Evolutionary conservation across 2,888 invertebrate genomes (phyloP).

Genomic region (Apocheima hispidaria): DNA sequence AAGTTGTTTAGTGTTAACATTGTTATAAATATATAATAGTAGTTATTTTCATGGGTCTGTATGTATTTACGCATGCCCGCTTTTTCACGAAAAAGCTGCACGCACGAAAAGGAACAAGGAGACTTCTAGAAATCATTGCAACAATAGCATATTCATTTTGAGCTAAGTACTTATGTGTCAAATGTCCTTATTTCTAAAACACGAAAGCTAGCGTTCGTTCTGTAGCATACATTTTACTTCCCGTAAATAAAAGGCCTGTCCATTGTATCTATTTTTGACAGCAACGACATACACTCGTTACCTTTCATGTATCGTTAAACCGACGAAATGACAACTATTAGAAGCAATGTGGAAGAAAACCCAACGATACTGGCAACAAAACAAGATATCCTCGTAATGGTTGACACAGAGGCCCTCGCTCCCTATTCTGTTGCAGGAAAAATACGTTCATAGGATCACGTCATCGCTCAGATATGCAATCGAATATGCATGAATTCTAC

Average conservation of each 20-base stretch:
- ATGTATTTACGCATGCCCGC: too few species aligned
- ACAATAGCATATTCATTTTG: too few species aligned
- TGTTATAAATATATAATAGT: too few species aligned
- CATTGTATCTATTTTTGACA: slow-evolving; percentile 3
- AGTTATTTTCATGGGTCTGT: too few species aligned
- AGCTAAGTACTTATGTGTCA: too few species aligned
- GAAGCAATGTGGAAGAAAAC: slow-evolving; percentile 13
- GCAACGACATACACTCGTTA: background rate
- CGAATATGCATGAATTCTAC: slow-evolving; percentile 6
- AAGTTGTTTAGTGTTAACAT: too few species aligned
- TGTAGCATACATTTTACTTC: too few species aligned
- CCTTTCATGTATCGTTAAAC: slow-evolving; percentile 13
- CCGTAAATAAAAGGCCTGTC: background rate
- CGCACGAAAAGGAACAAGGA: too few species aligned
- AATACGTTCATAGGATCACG: background rate
- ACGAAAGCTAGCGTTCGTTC: background rate
- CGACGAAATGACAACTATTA: slow-evolving; percentile 16
- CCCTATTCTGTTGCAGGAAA: too few species aligned
- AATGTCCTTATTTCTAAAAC: background rate
- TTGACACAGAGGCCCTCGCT: background rate
- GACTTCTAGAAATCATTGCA: too few species aligned
- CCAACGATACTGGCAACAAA: slow-evolving; percentile 12
- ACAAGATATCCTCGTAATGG: slow-evolving; percentile 6
- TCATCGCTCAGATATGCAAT: slow-evolving; percentile 6
- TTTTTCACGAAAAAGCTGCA: too few species aligned